These are phyloP conservation scores for Entomobrya proxima DNA, from an alignment of 2,888 invertebrate genomes.

Conservation along the genomic window DNA sequence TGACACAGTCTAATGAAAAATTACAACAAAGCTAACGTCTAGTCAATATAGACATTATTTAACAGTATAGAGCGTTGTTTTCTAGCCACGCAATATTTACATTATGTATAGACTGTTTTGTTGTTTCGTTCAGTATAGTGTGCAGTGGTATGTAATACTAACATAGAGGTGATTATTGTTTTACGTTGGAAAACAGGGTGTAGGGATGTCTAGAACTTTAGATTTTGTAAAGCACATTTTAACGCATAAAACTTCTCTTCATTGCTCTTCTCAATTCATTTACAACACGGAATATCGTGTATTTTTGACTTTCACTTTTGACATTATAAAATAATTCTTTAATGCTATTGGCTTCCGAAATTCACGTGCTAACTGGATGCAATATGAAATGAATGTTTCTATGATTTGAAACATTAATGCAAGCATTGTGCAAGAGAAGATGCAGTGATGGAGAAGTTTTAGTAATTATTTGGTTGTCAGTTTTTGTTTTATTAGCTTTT, in stretches of 20 bases:
- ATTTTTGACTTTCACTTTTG: too few relatives aligned
- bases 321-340: too few relatives aligned
- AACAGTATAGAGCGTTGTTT: slow-evolving; percentile 3
- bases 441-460: too few relatives aligned
- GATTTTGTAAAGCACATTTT: not conserved
- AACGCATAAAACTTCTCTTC: not conserved
- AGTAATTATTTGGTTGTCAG: too few relatives aligned
- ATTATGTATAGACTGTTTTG: slow-evolving; percentile 23
- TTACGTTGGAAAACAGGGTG: too few relatives aligned
- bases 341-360: too few relatives aligned
- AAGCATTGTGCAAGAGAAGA: too few relatives aligned
- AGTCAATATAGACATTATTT: slow-evolving; percentile 6
- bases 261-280: not conserved
- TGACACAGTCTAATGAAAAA: slow-evolving; percentile 54
- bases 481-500: too few relatives aligned
- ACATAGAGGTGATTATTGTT: not conserved
- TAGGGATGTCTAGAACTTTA: not conserved
- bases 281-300: too few relatives aligned
- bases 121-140: slow-evolving; percentile 26
- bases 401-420: too few relatives aligned
- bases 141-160: slow-evolving; percentile 37
- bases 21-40: slow-evolving; percentile 11
- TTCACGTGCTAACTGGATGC: too few relatives aligned
- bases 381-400: too few relatives aligned
- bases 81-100: not conserved